phyloP scores from a whole-genome alignment of 2,797 vertebrate species.

The Synaphobranchus kaupii region DNA sequence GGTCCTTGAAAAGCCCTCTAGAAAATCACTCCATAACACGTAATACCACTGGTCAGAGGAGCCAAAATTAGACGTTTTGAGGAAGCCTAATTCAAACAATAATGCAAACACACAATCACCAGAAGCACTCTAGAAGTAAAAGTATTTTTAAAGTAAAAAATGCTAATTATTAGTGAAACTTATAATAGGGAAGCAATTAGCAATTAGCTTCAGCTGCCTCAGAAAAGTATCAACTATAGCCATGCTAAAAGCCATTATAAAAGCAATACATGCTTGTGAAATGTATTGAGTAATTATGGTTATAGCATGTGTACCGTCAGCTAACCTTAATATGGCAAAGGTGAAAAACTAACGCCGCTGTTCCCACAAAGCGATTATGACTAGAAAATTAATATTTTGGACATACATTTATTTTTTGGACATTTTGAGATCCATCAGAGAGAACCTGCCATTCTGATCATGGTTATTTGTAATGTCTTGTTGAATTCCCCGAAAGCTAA shows the following conservation, averaged over 20 bases:
- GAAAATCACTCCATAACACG: conserved; percentile 51
- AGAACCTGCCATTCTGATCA: not conserved
- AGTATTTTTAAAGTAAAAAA: too few species aligned
- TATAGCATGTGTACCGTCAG: not conserved
- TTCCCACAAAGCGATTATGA: not conserved
- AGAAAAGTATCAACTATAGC: not conserved
- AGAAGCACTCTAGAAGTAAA: not conserved
- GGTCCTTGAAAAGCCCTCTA: conserved; percentile 57
- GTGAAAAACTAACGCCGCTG: not conserved
- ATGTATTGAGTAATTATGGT: not conserved
- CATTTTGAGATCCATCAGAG: not conserved
- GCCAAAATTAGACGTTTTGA: conserved; percentile 38
- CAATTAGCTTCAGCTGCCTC: not conserved
- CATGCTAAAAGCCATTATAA: not conserved
- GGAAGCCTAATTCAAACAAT: conserved; percentile 23
- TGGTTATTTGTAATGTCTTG: not conserved
- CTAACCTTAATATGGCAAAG: conserved; percentile 25
- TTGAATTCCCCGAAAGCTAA: not conserved
- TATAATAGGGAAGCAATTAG: not conserved
- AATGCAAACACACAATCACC: not conserved
- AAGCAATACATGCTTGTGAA: not conserved
- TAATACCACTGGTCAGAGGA: conserved; percentile 45
- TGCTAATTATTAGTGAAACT: not conserved
- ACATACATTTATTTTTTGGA: too few species aligned
- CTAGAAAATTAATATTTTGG: not conserved